phyloP scores from a whole-genome alignment of 2,888 invertebrate genomes.

The Epistrophe eligans region DNA sequence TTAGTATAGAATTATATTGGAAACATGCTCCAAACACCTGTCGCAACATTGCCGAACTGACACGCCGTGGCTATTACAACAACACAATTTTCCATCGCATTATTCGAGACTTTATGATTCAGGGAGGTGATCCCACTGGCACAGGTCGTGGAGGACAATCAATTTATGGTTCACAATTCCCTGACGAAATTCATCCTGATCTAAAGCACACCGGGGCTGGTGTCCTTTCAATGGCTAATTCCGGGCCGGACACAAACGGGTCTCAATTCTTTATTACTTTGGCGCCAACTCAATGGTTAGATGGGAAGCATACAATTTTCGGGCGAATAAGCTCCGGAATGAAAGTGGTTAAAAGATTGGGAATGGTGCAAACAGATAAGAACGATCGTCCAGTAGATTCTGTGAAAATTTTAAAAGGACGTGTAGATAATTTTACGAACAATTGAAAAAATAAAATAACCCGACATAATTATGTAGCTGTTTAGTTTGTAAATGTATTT shows the following conservation, averaged over 20 bases:
- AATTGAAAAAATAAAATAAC: background rate
- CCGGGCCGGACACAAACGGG: conserved; percentile 98
- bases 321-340: conserved; percentile 95
- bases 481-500: too few relatives aligned
- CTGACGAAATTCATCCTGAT: conserved; percentile 97
- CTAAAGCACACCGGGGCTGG: conserved; percentile 97
- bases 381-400: conserved; percentile 96
- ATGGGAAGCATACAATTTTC: conserved; percentile 98
- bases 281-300: conserved; percentile 98
- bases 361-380: conserved; percentile 96
- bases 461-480: background rate
- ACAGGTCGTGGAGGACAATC: conserved; percentile 98
- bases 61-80: conserved; percentile 97
- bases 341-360: conserved; percentile 95
- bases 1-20: conserved; percentile 98
- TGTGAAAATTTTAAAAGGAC: conserved; percentile 89
- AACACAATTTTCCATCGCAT: conserved; percentile 98
- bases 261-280: conserved; percentile 99
- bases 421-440: conserved; percentile 80
- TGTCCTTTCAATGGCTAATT: conserved; percentile 98
- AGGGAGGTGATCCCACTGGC: conserved; percentile 98
- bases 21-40: conserved; percentile 99
- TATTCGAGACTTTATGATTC: conserved; percentile 96
- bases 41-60: conserved; percentile 97
- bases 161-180: conserved; percentile 97